Conservation (phyloP, 2,797 vertebrate species). For the Microctenopoma steveboyesi region DNA sequence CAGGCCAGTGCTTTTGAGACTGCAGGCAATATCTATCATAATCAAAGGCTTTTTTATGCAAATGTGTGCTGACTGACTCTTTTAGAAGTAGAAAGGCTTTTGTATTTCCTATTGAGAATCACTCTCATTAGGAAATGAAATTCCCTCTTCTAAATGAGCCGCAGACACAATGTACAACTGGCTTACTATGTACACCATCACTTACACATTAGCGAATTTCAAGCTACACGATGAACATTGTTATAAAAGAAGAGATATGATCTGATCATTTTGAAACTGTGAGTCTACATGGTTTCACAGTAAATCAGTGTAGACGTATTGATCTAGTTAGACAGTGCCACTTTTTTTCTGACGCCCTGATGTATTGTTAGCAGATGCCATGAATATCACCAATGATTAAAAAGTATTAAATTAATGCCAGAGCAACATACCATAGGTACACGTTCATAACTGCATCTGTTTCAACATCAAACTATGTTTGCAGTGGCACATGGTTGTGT, state of each 20-base stretch:
- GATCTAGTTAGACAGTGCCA: conserved; percentile 1
- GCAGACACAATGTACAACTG: conserved; percentile 53
- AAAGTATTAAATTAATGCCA: not conserved
- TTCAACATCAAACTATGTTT: not conserved
- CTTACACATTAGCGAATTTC: conserved; percentile 42
- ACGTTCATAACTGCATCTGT: not conserved
- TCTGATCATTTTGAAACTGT: conserved; percentile 16
- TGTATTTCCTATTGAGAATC: conserved; percentile 75
- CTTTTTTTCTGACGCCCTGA: conserved; percentile 12
- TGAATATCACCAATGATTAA: conserved; percentile 10
- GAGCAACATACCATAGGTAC: conserved; percentile 17
- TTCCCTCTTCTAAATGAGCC: conserved; percentile 63
- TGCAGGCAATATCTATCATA: conserved; percentile 76
- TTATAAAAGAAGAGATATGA: conserved; percentile 31
- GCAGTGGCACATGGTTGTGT: conserved; percentile 7
- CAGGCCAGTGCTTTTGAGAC: conserved; percentile 75
- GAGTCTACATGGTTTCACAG: not conserved
- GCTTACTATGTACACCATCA: conserved; percentile 34
- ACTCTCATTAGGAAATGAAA: conserved; percentile 76
- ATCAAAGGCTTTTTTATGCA: conserved; percentile 82
- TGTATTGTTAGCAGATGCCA: conserved; percentile 3
- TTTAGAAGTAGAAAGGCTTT: conserved; percentile 75
- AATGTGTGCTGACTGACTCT: conserved; percentile 79
- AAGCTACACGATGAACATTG: conserved; percentile 22
- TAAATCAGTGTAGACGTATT: not conserved